A percentile compares a stretch with the other conserved stretches of the same genome.
Conservation (phyloP, 64 coral and sea anemone species). For the Platygyra sinensis region DNA sequence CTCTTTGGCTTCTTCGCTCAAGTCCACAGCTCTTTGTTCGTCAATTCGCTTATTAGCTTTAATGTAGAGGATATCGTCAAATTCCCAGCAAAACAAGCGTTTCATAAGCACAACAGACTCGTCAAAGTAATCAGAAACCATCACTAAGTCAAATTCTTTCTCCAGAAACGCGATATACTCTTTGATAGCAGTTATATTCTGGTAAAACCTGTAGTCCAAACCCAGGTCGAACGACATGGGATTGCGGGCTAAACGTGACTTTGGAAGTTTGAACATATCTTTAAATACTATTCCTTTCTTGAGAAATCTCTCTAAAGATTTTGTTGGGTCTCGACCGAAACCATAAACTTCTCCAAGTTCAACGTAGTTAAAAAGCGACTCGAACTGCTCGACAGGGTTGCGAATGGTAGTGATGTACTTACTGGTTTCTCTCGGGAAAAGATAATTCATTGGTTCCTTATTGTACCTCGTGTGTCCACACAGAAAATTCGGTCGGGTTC, state of each 20-base stretch:
- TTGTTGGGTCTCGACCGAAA: too few relatives aligned
- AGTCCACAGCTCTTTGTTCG: constrained; percentile 22
- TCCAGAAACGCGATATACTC: constrained; percentile 60
- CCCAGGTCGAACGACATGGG: constrained; percentile 81
- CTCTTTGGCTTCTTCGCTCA: constrained; percentile 34
- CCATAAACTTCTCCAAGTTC: too few relatives aligned
- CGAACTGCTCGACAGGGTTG: constrained; percentile 61
- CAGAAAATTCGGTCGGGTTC: too few relatives aligned
- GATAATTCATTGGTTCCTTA: constrained; percentile 39
- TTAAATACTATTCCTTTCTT: too few relatives aligned
- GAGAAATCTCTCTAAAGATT: too few relatives aligned
- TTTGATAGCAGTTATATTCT: constrained; percentile 61
- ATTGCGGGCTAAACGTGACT: constrained; percentile 52
- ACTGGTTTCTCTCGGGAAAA: constrained; percentile 51
- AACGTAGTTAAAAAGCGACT: too few relatives aligned
- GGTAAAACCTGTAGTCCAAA: constrained; percentile 66
- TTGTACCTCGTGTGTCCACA: constrained; percentile 60
- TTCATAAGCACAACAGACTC: constrained; percentile 52
- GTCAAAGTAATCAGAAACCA: constrained; percentile 81
- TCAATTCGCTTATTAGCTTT: constrained; percentile 68
- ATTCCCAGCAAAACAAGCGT: too few relatives aligned
- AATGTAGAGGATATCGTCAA: constrained; percentile 68
- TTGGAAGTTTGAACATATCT: not conserved
- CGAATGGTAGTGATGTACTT: constrained; percentile 64
- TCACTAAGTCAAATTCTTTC: constrained; percentile 56